Evolutionary conservation across 2,113 vertebrate species (phyloP).

Genomic region (Callipepla californica): DNA sequence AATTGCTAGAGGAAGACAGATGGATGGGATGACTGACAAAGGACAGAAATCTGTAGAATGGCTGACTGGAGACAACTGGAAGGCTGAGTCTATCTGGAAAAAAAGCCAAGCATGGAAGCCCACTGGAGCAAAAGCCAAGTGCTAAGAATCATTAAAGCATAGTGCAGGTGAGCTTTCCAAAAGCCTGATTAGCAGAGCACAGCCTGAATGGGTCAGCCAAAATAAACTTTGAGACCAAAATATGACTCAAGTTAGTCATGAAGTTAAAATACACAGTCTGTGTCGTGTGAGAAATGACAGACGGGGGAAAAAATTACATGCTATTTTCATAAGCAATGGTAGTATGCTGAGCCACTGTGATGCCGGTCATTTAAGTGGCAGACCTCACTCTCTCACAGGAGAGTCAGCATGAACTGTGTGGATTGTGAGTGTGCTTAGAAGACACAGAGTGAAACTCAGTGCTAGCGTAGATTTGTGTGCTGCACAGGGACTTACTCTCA

Average conservation of each 20-base stretch:
- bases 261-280: rapidly evolving
- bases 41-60: conserved; percentile 59
- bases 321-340: background rate
- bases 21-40: conserved; percentile 52
- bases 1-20: conserved; percentile 71
- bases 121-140: conserved; percentile 3
- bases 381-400: background rate
- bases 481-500: rapidly evolving
- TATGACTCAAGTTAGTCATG: background rate
- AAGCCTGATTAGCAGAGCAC: conserved; percentile 16
- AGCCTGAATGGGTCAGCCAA: background rate
- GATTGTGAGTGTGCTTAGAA: background rate
- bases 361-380: background rate
- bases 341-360: background rate
- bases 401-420: background rate
- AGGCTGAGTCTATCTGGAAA: background rate
- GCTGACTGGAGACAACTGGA: conserved; percentile 19
- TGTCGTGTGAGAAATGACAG: background rate
- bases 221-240: conserved; percentile 14
- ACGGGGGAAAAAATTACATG: background rate
- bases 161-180: background rate
- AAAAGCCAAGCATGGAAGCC: background rate
- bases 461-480: background rate
- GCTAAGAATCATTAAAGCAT: background rate
- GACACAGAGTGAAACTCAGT: rapidly evolving